Evolutionary conservation across 2,888 invertebrate species (phyloP), one percentile per base, ranked within the genome.

Genomic region (Apodemia hepburni): DNA sequence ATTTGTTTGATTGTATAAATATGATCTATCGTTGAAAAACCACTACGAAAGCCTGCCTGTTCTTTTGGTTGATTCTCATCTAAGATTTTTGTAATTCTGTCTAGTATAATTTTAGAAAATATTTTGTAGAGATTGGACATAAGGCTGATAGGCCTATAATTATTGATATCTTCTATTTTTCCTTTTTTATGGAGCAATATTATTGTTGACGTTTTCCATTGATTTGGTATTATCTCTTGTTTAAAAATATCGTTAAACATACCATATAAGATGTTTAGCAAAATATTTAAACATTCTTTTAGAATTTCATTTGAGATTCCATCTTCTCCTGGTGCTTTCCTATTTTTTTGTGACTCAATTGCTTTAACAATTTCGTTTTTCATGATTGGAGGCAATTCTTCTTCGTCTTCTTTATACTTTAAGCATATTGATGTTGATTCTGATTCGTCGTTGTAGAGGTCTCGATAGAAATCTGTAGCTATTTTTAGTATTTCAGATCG

Each of bases 181-280:
- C 72, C 71, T 64, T 71, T 73, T 49, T 71, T 70, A n/a, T 71
- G 68, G 8, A 72, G 47, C 22, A 71, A 35, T 6, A 66, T 66
- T 42, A 71, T 70, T 11, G 62, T 69, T 5, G 68, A 67, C 7
- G 15, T 63, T 2, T 63, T 62, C 73, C 73, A 75, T 59, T 71
- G 69, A 3, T 12, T 22, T 3, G 69, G 66, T 59, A 70, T 69
- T 33, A 58, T 57, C 65, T 68, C 70, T 3, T 60, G 67, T 4
- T 11, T 8, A 51, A 72, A 27, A 35, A 71, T 69, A n/a, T 67
- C 63, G 47, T 71, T 70, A 42, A 68, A 71, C 63, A 69, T 22
- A 11, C 61, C 17, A 42, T 60, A 61, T 0, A 68, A n/a, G 7
- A 58, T 61, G 49, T 38, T 54, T 11, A 38, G 15, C 27, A 65